Percentiles rank a stretch among this genome's conserved stretches.
These are phyloP conservation scores for Carlito syrichta DNA, from an alignment of 2,113 vertebrate genomes.

Conservation along the genomic window DNA sequence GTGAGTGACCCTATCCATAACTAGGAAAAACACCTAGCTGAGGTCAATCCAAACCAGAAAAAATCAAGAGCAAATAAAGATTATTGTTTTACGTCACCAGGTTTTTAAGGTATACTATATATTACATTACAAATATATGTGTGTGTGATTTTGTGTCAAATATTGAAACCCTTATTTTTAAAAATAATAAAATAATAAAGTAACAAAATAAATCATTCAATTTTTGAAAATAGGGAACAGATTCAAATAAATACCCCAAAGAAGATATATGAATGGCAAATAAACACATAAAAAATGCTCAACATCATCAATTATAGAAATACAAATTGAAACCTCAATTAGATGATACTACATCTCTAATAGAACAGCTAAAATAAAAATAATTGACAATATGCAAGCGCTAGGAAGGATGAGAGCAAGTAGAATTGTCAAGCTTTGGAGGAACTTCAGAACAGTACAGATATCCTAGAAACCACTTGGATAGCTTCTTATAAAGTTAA, in stretches of 20 bases:
- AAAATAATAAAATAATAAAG: not conserved
- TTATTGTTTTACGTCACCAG: not conserved
- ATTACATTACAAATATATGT: not conserved
- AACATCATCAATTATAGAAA: not conserved
- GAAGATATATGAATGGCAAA: not conserved
- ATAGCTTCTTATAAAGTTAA: constrained; percentile 8
- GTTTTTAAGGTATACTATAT: not conserved
- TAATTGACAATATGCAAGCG: not conserved
- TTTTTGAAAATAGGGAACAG: not conserved
- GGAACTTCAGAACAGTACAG: not conserved
- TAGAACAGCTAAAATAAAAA: not conserved
- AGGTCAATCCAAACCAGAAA: not conserved
- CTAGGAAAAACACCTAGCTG: not conserved
- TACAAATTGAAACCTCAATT: not conserved
- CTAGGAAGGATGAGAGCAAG: not conserved
- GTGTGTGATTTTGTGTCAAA: not conserved
- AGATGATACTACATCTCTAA: not conserved
- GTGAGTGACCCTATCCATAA: not conserved
- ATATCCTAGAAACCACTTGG: not conserved
- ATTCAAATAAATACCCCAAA: not conserved
- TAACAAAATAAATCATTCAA: not conserved
- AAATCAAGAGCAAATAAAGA: not conserved
- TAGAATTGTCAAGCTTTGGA: not conserved
- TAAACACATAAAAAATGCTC: not conserved
- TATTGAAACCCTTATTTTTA: not conserved